phyloP scores from a whole-genome alignment of 2,888 invertebrate species.

The Lymantria monacha region DNA sequence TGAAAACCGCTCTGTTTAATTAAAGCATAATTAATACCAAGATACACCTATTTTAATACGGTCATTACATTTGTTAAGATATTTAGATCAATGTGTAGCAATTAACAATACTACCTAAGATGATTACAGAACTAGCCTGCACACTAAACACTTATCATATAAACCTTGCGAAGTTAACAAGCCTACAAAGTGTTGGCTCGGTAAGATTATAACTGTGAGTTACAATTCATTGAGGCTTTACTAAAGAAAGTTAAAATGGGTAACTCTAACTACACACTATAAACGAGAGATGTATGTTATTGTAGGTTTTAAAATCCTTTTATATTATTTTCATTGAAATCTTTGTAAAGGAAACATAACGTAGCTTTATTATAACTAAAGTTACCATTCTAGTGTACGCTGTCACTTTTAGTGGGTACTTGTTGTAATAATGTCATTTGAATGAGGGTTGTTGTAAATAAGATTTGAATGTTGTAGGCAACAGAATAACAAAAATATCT shows the following conservation, averaged over 20 bases:
- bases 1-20: not conserved
- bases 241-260: not conserved
- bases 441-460: slow-evolving; percentile 56
- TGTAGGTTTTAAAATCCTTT: slow-evolving; percentile 1
- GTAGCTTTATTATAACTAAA: slow-evolving; percentile 45
- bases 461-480: slow-evolving; percentile 44
- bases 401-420: slow-evolving; percentile 40
- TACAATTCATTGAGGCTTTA: slow-evolving; percentile 12
- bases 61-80: slow-evolving; percentile 20
- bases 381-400: slow-evolving; percentile 38
- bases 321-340: slow-evolving; percentile 13
- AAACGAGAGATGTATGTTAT: slow-evolving; percentile 13
- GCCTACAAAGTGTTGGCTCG: slow-evolving; percentile 1
- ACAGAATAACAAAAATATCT: slow-evolving; percentile 30
- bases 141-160: slow-evolving; percentile 40
- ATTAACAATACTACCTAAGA: slow-evolving; percentile 31
- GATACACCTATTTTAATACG: slow-evolving; percentile 11
- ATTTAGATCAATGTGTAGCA: slow-evolving; percentile 31
- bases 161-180: slow-evolving; percentile 25
- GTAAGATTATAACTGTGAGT: not conserved
- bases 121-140: slow-evolving; percentile 31
- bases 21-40: not conserved
- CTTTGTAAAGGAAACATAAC: slow-evolving; percentile 32
- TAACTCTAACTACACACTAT: not conserved
- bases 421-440: slow-evolving; percentile 56